Conservation (phyloP, 2,797 vertebrate species). For the Onychomys torridus region DNA sequence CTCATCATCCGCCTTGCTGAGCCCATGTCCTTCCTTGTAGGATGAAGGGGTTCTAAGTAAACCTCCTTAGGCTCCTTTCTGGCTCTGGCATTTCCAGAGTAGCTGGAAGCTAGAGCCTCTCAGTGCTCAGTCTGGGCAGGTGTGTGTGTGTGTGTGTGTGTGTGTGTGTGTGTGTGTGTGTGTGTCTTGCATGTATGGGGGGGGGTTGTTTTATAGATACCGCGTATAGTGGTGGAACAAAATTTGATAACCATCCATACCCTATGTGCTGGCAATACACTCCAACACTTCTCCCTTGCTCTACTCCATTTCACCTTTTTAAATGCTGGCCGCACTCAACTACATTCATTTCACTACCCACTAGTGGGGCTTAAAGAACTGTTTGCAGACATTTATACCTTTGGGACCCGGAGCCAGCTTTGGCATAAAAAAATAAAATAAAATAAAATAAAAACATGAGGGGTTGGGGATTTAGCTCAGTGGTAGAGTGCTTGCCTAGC, state of each 20-base stretch:
- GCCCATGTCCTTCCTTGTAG: neutral
- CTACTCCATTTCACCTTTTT: neutral
- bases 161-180: neutral
- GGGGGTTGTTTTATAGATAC: neutral
- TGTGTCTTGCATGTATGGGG: neutral
- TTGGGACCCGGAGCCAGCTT: neutral
- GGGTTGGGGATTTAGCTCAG: too few relatives aligned
- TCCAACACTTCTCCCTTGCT: slow-evolving; percentile 6
- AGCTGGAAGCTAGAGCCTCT: neutral
- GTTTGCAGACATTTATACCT: slow-evolving; percentile 1
- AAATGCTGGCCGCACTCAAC: neutral
- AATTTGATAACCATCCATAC: neutral
- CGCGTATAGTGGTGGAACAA: neutral
- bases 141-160: neutral
- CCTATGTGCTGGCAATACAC: neutral
- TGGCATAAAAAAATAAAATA: neutral
- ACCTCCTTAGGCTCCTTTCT: neutral
- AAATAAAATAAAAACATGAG: too few relatives aligned
- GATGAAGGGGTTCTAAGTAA: neutral
- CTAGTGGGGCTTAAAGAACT: slow-evolving; percentile 4
- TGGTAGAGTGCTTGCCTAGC: too few relatives aligned
- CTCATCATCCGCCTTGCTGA: neutral
- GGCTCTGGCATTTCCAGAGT: neutral
- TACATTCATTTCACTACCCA: slow-evolving; percentile 29
- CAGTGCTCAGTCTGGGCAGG: neutral